Evolutionary conservation across 2,797 vertebrate genomes (phyloP).

Genomic region (Chaetophractus vellerosus): DNA sequence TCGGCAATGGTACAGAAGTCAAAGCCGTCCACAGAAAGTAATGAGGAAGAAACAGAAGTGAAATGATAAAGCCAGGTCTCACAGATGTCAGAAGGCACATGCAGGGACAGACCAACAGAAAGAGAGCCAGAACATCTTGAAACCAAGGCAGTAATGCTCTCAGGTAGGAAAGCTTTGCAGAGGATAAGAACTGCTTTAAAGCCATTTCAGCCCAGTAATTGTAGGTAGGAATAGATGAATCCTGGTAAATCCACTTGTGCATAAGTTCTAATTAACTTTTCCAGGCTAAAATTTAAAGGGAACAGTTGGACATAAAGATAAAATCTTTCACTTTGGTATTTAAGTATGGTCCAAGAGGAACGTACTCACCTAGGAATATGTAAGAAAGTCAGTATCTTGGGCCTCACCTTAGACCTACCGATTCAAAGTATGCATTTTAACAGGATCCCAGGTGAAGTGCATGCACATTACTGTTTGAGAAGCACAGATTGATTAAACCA

Average conservation of each 20-base stretch:
- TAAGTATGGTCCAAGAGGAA: neutral
- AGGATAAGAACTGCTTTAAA: neutral
- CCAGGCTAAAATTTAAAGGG: neutral
- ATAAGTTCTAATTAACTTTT: constrained; percentile 17
- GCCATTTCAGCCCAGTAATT: neutral
- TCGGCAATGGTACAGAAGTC: neutral
- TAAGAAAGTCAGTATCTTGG: neutral
- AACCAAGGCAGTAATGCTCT: neutral
- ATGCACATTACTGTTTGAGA: neutral
- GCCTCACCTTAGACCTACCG: too few relatives aligned
- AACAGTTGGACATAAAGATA: neutral
- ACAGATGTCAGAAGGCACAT: neutral
- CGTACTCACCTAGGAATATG: neutral
- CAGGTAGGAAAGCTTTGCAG: neutral
- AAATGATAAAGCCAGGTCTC: neutral
- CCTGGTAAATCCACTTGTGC: neutral
- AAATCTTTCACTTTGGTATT: neutral
- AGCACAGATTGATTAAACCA: neutral
- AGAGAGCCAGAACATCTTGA: neutral
- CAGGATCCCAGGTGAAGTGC: neutral
- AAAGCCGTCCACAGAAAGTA: neutral
- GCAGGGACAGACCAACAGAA: neutral
- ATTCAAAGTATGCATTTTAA: neutral
- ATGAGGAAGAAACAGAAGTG: neutral
- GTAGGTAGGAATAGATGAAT: neutral